phyloP scores from a whole-genome alignment of 1,140 invertebrate genomes.

The Phenacoccus solenopsis region DNA sequence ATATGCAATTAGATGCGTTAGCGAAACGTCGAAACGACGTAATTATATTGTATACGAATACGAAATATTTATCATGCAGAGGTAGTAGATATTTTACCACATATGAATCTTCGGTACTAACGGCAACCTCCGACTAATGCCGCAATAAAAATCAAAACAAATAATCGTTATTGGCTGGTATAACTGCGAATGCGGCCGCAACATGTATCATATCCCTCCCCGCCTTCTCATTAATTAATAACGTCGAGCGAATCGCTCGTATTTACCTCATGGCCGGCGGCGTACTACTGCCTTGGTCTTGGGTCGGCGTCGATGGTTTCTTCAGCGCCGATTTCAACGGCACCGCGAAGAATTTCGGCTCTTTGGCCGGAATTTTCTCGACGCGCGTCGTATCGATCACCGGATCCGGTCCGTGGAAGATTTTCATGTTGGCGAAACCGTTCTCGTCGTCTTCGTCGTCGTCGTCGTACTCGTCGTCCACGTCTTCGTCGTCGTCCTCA shows the following conservation, averaged over 20 bases:
- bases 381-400: constrained; percentile 63
- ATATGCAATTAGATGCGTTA: no score
- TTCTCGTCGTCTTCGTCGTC: constrained; percentile 37
- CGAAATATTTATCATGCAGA: no score
- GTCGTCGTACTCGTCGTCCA: constrained; percentile 43
- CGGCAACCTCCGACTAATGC: constrained; percentile 11
- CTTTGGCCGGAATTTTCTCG: constrained; percentile 80
- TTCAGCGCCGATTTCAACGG: constrained; percentile 84
- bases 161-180: background rate
- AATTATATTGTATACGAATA: no score
- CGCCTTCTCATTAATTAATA: no score
- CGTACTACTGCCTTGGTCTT: constrained; percentile 19
- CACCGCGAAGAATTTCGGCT: constrained; percentile 70
- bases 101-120: constrained; percentile 9
- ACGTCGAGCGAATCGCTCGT: no score
- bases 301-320: constrained; percentile 61
- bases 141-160: background rate
- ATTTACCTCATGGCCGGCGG: constrained; percentile 6
- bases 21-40: no score
- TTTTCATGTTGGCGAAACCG: constrained; percentile 33
- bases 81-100: no score
- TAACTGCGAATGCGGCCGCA: no score
- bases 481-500: constrained; percentile 36
- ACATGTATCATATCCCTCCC: no score
- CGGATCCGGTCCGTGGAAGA: constrained; percentile 45